These are phyloP conservation scores for Anaspis maculata DNA, from an alignment of 2,888 invertebrate genomes.

Conservation along the genomic window DNA sequence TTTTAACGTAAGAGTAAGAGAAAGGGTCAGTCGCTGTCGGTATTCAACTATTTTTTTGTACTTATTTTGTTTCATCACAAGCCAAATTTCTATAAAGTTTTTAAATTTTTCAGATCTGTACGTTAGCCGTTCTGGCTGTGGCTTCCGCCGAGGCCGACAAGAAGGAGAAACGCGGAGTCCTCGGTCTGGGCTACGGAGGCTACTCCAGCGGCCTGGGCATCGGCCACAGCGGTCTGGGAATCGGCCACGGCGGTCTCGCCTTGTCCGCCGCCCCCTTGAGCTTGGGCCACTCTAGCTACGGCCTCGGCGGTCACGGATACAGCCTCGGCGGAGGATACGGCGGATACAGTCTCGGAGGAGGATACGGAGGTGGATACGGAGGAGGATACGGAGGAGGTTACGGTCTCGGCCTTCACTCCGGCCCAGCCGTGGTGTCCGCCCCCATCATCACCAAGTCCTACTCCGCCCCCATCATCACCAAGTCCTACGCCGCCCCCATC, in stretches of 20 bases:
- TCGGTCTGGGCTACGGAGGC: conserved; percentile 17
- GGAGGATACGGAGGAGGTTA: no score
- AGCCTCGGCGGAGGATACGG: no score
- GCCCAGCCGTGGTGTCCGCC: conserved; percentile 18
- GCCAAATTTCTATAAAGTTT: no score
- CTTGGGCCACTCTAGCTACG: conserved; percentile 10
- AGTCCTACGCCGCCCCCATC: conserved; percentile 18
- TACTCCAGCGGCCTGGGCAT: conserved; percentile 8
- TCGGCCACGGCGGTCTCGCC: conserved; percentile 5
- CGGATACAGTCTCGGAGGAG: no score
- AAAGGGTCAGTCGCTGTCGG: no score
- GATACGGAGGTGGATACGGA: conserved; percentile 1
- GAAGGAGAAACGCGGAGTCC: conserved; percentile 19
- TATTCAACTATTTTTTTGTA: no score
- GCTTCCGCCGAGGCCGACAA: conserved; percentile 14
- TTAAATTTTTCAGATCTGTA: conserved; percentile 15
- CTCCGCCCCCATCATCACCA: conserved; percentile 17
- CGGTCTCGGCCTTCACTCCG: conserved; percentile 13
- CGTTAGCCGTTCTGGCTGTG: conserved; percentile 15
- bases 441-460: conserved; percentile 18
- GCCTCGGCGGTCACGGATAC: no score
- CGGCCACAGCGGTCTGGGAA: conserved; percentile 12
- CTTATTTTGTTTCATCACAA: no score
- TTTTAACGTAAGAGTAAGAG: no score
- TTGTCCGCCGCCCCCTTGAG: conserved; percentile 16